Base-by-base conservation (phyloP, 1,140 invertebrate genomes). In the Lepidotrigona ventralis region DNA sequence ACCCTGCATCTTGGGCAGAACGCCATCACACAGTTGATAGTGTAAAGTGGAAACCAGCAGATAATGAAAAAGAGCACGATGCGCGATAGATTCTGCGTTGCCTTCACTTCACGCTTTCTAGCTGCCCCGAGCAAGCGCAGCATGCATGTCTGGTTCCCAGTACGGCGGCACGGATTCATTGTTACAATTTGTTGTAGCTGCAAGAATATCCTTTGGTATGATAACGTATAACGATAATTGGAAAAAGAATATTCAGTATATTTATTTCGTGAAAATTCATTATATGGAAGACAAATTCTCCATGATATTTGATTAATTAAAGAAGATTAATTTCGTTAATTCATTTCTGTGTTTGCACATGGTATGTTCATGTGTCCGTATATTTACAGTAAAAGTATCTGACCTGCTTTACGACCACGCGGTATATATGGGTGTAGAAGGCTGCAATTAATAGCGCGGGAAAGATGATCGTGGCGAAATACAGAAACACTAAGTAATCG, bases 31-130 rank as follows among this genome's bases (percentile, higher is more conserved):
- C 97, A 98, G 92, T 99, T 98, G 85, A 98, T 97, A 46, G 97
- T 98, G 93, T 98, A 98, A 6, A 99, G 94, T 0, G 98, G 98
- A 73, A 98, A 97, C 98, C 98, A 99, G 91, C 98, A 98, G 70
- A 98, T 95, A 93, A 98, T 97, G 94, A 99, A 99, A 94, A 98
- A 98, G 58, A 97, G 93, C 2, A 99, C 98, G 74, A 99, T 98
- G 82, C 98, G 97, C 66, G 97, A 97, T 0, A 99, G 95, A 92
- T 98, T 98, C 90, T 98, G 97, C 1, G 98, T 98, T 14, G 97
- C 97, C 93, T 98, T 98, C 4, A 98, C 97, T 92, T 98, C 98
- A n/a, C 97, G 95, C 87, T 97, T 97, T 83, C 97, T 96, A 2
- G 97, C 97, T 0, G 97, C 96, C 0, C 97, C 97, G 9, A 98